Percentiles rank a stretch among this genome's conserved stretches.
phyloP scores from a whole-genome alignment of 2,113 vertebrate genomes.

The Madoqua kirkii region DNA sequence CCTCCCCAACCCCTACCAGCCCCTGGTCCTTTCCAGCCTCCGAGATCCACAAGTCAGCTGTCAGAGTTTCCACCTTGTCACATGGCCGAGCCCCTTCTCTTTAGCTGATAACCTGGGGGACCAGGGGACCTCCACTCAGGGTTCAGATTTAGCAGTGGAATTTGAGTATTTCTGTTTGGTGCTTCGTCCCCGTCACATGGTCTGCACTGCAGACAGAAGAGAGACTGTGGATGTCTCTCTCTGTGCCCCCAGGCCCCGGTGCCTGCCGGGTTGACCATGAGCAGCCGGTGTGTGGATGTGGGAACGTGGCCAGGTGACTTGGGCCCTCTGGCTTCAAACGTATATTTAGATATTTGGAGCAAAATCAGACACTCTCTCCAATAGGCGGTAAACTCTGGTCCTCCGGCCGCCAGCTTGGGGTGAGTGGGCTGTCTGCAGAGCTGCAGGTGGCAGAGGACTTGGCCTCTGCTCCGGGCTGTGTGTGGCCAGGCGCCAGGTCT shows the following conservation, averaged over 20 bases:
- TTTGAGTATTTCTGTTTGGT: no score
- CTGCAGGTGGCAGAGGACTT: fast-evolving
- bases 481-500: fast-evolving
- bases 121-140: neutral
- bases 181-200: fast-evolving
- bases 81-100: neutral
- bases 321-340: neutral
- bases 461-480: no score
- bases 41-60: fast-evolving
- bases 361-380: neutral
- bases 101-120: neutral
- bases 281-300: neutral
- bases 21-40: neutral
- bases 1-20: fast-evolving
- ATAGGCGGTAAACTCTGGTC: neutral
- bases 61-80: neutral
- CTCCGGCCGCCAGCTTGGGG: neutral
- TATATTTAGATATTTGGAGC: neutral
- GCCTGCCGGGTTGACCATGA: neutral
- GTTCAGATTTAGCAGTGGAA: neutral
- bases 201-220: neutral
- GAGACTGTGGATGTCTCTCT: neutral
- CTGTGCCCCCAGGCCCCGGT: neutral
- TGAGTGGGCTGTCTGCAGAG: neutral
- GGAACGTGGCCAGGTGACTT: neutral